phyloP scores from a whole-genome alignment of 2,113 vertebrate species.

The Henicopernis longicauda region DNA sequence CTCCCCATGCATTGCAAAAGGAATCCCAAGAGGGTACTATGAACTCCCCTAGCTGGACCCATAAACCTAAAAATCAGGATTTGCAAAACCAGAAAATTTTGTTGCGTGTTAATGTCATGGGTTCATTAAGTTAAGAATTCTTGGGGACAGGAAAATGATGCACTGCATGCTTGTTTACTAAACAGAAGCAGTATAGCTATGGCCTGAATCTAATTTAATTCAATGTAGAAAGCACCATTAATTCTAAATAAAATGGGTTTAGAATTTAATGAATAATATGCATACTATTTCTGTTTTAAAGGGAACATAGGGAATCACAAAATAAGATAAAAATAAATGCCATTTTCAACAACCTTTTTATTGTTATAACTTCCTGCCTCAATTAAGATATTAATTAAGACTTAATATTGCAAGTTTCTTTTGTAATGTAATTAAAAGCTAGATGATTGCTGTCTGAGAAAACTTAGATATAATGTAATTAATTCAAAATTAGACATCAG shows the following conservation, averaged over 20 bases:
- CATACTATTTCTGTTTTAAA: not conserved
- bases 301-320: not conserved
- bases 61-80: not conserved
- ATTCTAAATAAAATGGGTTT: not conserved
- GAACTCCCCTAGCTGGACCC: not conserved
- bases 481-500: conserved; percentile 10
- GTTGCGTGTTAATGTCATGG: not conserved
- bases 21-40: not conserved
- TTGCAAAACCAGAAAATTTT: not conserved
- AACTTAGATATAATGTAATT: not conserved
- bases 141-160: not conserved
- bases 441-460: not conserved
- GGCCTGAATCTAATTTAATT: not conserved
- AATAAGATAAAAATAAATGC: not conserved
- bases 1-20: not conserved
- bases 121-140: not conserved
- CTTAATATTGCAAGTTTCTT: not conserved
- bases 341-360: not conserved
- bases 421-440: conserved; percentile 6
- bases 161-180: not conserved
- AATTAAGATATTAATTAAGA: conserved; percentile 5
- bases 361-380: not conserved
- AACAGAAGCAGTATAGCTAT: not conserved
- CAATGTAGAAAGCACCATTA: not conserved
- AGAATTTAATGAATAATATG: not conserved